phyloP scores from a whole-genome alignment of 2,113 vertebrate species.

The Seriola dumerili region DNA sequence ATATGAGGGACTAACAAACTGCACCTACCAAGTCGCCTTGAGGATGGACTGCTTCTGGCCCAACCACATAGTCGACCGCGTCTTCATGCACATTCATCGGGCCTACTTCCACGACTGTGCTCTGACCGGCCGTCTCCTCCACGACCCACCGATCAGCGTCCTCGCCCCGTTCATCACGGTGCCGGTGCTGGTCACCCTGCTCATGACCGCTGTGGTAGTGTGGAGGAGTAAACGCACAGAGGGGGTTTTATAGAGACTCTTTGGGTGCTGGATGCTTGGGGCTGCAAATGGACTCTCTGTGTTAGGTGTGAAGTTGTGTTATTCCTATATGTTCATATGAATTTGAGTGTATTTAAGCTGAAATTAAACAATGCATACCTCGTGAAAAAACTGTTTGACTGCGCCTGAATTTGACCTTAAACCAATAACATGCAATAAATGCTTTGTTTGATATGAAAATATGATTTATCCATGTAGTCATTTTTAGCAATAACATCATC shows the following conservation, averaged over 20 bases:
- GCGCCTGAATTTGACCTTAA: neutral
- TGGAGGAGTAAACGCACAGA: slow-evolving; percentile 91
- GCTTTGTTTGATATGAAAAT: slow-evolving; percentile 24
- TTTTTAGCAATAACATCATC: neutral
- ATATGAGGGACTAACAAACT: slow-evolving; percentile 89
- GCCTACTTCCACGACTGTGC: slow-evolving; percentile 90
- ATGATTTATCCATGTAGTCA: neutral
- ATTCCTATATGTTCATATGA: neutral
- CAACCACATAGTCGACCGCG: slow-evolving; percentile 86
- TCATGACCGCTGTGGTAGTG: slow-evolving; percentile 90
- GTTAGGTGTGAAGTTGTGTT: neutral
- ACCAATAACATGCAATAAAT: slow-evolving; percentile 13
- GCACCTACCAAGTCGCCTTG: slow-evolving; percentile 86
- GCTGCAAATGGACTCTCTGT: slow-evolving; percentile 20
- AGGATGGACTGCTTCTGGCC: slow-evolving; percentile 92
- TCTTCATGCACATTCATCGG: slow-evolving; percentile 88
- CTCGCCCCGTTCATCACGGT: slow-evolving; percentile 90
- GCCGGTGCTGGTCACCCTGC: slow-evolving; percentile 89
- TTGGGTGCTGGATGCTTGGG: neutral
- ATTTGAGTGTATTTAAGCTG: neutral
- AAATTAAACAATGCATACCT: neutral
- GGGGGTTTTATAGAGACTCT: slow-evolving; percentile 81
- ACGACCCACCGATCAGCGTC: slow-evolving; percentile 86
- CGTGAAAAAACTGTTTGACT: neutral
- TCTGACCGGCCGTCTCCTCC: slow-evolving; percentile 84